A percentile compares a stretch with the other conserved stretches of the same genome.
These are phyloP conservation scores for Lottia scabra DNA, from an alignment of 2,888 invertebrate species.

Conservation along the genomic window DNA sequence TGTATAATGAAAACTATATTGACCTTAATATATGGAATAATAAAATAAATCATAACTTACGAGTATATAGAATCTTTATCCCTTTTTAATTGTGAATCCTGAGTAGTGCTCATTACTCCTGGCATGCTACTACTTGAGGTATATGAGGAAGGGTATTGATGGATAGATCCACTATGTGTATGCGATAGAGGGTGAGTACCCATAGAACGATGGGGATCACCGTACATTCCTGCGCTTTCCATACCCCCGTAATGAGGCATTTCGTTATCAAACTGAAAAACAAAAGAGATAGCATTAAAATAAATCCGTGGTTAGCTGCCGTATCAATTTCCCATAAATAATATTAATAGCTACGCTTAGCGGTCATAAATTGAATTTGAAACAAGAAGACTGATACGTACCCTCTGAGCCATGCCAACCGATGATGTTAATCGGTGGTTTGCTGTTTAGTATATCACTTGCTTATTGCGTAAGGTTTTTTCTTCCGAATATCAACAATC, in stretches of 20 bases:
- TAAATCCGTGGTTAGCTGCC: slow-evolving; percentile 16
- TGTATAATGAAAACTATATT: neutral
- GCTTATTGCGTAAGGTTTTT: slow-evolving; percentile 39
- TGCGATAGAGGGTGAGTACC: slow-evolving; percentile 46
- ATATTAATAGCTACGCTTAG: slow-evolving; percentile 23
- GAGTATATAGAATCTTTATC: slow-evolving; percentile 99
- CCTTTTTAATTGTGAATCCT: slow-evolving; percentile 76
- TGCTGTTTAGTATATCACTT: slow-evolving; percentile 27
- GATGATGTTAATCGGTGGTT: slow-evolving; percentile 27
- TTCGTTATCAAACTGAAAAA: slow-evolving; percentile 61
- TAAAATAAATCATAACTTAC: slow-evolving; percentile 75
- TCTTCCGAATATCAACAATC: slow-evolving; percentile 29
- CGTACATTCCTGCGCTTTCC: slow-evolving; percentile 53
- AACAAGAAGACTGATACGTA: slow-evolving; percentile 40
- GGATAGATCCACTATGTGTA: slow-evolving; percentile 46
- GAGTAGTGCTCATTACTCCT: slow-evolving; percentile 50
- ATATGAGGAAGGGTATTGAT: slow-evolving; percentile 57
- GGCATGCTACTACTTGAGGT: slow-evolving; percentile 37
- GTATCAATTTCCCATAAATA: slow-evolving; percentile 34
- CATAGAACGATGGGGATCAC: slow-evolving; percentile 56
- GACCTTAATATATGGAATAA: neutral
- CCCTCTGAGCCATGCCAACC: slow-evolving; percentile 59
- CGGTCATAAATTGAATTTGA: slow-evolving; percentile 41
- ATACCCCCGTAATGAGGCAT: slow-evolving; percentile 56
- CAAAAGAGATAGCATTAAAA: slow-evolving; percentile 25